phyloP scores from a whole-genome alignment of 2,113 vertebrate species.

The Phyllostomus hastatus region DNA sequence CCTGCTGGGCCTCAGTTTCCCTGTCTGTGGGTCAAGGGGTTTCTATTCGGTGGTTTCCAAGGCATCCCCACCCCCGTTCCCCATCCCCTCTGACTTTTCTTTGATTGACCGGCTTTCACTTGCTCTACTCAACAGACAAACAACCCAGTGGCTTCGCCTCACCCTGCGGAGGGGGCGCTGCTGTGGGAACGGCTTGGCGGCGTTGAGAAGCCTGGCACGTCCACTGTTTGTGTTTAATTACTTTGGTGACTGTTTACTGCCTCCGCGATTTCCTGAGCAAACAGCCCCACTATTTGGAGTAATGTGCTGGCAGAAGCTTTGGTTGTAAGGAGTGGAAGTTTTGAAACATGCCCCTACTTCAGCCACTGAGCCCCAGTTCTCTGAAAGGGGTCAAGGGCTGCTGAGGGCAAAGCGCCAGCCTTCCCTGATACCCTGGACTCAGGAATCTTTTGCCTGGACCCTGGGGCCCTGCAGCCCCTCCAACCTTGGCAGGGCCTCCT shows the following conservation, averaged over 20 bases:
- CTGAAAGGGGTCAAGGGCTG: not conserved
- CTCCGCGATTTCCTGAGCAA: slow-evolving; percentile 69
- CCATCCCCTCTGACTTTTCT: not conserved
- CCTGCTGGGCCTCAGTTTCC: not conserved
- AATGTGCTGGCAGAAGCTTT: slow-evolving; percentile 57
- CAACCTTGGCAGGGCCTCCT: not conserved
- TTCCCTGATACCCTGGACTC: not conserved
- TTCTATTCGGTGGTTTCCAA: not conserved
- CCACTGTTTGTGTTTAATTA: slow-evolving; percentile 64
- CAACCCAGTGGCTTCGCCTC: not conserved
- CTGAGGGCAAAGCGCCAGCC: not conserved
- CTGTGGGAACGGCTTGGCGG: slow-evolving; percentile 7
- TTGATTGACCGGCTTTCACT: not conserved
- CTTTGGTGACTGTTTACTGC: slow-evolving; percentile 68
- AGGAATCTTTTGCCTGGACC: not conserved
- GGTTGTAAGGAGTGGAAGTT: not conserved
- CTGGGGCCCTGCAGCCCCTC: not conserved
- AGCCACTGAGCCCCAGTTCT: not conserved
- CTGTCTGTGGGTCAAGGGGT: not conserved
- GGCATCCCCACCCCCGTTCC: not conserved
- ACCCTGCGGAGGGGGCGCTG: not conserved
- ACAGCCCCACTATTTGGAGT: slow-evolving; percentile 68
- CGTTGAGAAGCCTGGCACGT: slow-evolving; percentile 29
- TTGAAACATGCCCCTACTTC: not conserved
- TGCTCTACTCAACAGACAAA: not conserved